Conservation (phyloP, 2,888 invertebrate genomes). For the Lithosia quadra region DNA sequence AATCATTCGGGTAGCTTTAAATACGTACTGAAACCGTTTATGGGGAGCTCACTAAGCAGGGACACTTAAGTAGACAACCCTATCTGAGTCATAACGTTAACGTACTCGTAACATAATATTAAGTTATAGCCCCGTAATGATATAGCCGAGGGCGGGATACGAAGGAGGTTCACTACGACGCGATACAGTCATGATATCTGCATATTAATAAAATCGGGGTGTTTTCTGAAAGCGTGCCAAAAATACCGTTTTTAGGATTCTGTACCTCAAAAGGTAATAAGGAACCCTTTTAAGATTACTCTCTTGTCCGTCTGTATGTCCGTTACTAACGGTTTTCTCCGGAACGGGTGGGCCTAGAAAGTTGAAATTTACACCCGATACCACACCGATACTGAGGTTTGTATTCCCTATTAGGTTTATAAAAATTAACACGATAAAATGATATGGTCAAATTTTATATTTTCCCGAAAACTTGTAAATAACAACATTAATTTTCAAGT, state of each 20-base stretch:
- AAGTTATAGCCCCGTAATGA: conserved; percentile 16
- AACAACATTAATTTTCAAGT: no score
- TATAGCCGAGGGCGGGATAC: neutral
- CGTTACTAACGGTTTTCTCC: no score
- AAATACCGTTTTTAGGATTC: neutral
- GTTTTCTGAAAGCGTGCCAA: neutral
- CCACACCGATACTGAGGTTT: no score
- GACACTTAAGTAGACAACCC: neutral
- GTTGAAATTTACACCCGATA: no score
- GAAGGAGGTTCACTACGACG: neutral
- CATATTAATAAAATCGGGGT: neutral
- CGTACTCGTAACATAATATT: neutral
- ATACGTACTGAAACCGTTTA: conserved; percentile 1
- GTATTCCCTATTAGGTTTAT: no score
- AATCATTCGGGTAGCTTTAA: neutral
- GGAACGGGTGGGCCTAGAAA: no score
- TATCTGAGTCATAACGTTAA: conserved; percentile 14
- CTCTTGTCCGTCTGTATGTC: no score
- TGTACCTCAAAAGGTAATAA: no score
- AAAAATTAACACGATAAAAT: no score
- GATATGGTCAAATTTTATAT: no score
- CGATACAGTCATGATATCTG: neutral
- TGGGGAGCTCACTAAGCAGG: conserved; percentile 15
- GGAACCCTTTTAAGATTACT: no score
- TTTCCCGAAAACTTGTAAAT: no score